phyloP scores from a whole-genome alignment of 2,888 invertebrate species.

The Clepsis dumicolana region DNA sequence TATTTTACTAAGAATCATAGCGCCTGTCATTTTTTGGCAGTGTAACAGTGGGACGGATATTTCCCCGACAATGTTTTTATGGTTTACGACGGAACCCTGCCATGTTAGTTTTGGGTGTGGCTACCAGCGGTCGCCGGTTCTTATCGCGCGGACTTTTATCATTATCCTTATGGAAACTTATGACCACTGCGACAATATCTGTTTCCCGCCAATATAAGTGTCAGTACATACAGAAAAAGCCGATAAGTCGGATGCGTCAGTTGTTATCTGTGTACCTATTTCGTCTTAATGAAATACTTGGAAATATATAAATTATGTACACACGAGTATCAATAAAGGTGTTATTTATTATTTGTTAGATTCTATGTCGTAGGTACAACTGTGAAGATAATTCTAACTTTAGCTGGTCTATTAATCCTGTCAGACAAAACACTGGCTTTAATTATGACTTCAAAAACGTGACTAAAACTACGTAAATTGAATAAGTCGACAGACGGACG shows the following conservation, averaged over 20 bases:
- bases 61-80: slow-evolving; percentile 1
- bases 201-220: slow-evolving; percentile 25
- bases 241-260: slow-evolving; percentile 40
- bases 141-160: slow-evolving; percentile 61
- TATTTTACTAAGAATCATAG: not conserved
- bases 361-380: too few species aligned
- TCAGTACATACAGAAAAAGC: slow-evolving; percentile 20
- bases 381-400: not conserved
- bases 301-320: slow-evolving; percentile 18
- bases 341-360: too few species aligned
- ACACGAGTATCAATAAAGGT: too few species aligned
- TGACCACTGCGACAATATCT: slow-evolving; percentile 54
- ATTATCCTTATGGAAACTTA: slow-evolving; percentile 70
- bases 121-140: slow-evolving; percentile 17
- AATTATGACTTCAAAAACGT: slow-evolving; percentile 17
- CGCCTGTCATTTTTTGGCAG: slow-evolving; percentile 9
- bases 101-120: slow-evolving; percentile 39
- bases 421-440: slow-evolving; percentile 5
- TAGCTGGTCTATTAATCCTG: not conserved
- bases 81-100: slow-evolving; percentile 6
- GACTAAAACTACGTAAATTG: slow-evolving; percentile 33
- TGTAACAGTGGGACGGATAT: slow-evolving; percentile 5
- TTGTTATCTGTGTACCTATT: slow-evolving; percentile 32
- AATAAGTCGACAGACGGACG: slow-evolving; percentile 36
- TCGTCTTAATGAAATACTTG: slow-evolving; percentile 22